Evolutionary conservation across 2,113 vertebrate species (phyloP), one percentile per base, ranked within the genome.

Genomic region (Brachyhypopomus occidentalis): DNA sequence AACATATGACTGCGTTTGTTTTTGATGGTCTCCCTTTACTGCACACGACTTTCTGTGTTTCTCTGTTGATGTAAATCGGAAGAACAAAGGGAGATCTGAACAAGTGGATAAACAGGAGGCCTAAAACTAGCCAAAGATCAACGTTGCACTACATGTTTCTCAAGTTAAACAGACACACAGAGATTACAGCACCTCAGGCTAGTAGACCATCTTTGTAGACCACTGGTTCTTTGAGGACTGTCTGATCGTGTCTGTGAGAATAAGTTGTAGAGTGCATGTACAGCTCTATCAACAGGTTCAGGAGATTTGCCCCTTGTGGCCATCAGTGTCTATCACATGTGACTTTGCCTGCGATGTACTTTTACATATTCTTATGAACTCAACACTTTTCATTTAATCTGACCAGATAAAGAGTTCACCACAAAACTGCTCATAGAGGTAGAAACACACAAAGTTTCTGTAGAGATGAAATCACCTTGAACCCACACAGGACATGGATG

Each of bases 361-460:
- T 5, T 36, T 58, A 63, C 41, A 58, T 38, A 36, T 58, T 38
- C 5, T 14, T 41, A n/a, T 75, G 86, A 88, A 80, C 78, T 88
- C 80, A 79, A 82, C 83, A 85, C 66, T 78, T 80, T 76, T 84
- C 22, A 67, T 64, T 72, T 52, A 82, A 74, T 48, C 41, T 84
- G 76, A 62, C 80, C 67, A 86, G 83, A 86, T 67, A 84, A 77
- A 84, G 78, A 81, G 72, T 72, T 83, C 55, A 25, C 63, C 73
- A 55, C 79, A 86, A 76, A 85, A 81, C 74, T 23, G 72, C 59
- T 78, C 77, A 79, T 27, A 76, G 70, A 81, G 73, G 59, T 79
- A 36, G 75, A 79, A 89, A 79, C 85, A 84, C 12, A 52, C 75
- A 72, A 80, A 38, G 78, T 90, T 86, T 84, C 88, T 90, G 88